Evolutionary conservation across 2,888 invertebrate genomes (phyloP).

Genomic region (Epirrita christyi): DNA sequence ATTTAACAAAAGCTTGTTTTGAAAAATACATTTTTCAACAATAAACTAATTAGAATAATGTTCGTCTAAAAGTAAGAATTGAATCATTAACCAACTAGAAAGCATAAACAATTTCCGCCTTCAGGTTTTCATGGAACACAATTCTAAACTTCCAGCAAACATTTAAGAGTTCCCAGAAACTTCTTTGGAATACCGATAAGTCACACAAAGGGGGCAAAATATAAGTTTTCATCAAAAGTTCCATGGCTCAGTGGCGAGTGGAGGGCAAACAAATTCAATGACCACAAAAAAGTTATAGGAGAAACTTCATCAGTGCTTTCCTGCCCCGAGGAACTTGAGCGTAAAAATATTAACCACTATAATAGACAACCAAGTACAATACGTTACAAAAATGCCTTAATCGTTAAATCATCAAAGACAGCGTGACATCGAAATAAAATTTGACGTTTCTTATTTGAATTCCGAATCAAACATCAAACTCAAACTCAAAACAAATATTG

Average conservation of each 20-base stretch:
- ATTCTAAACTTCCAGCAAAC: constrained; percentile 43
- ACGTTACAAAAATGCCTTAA: no score
- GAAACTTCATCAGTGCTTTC: constrained; percentile 55
- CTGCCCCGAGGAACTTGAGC: constrained; percentile 43
- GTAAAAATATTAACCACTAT: constrained; percentile 49
- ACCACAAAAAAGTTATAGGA: constrained; percentile 66
- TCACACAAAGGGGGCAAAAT: constrained; percentile 58
- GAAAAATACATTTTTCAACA: no score
- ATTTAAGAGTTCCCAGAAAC: constrained; percentile 45
- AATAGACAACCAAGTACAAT: no score
- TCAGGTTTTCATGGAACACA: constrained; percentile 36
- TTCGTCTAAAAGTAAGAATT: no score
- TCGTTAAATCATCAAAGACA: no score
- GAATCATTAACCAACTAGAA: constrained; percentile 9
- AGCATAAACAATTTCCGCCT: constrained; percentile 25
- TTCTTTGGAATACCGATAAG: constrained; percentile 55
- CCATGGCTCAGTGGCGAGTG: constrained; percentile 59
- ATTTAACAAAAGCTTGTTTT: no score
- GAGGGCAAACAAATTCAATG: constrained; percentile 76
- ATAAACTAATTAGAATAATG: no score
- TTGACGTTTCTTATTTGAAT: no score
- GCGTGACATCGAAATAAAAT: no score
- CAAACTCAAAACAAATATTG: no score
- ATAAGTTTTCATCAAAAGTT: constrained; percentile 71
- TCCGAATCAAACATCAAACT: no score